Conservation (phyloP, 2,888 invertebrate species). For the Galeopsomyia nigrocyanea region DNA sequence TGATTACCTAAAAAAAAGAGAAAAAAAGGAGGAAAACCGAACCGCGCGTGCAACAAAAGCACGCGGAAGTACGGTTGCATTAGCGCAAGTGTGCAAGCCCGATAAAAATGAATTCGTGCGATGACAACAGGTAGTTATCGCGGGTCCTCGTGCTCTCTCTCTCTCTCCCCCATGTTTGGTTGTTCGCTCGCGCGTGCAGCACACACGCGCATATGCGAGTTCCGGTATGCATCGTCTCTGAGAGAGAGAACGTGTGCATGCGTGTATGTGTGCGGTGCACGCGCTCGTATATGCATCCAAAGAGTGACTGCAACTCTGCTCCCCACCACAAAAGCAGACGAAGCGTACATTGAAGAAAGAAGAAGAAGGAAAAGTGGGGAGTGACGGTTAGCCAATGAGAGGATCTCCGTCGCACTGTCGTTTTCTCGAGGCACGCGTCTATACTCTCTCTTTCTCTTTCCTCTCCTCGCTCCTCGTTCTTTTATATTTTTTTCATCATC, state of each 20-base stretch:
- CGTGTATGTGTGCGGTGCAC: constrained; percentile 23
- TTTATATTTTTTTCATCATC: constrained; percentile 4
- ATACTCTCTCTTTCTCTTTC: constrained; percentile 48
- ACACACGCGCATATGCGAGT: constrained; percentile 58
- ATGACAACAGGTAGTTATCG: constrained; percentile 59
- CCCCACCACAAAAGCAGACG: constrained; percentile 57
- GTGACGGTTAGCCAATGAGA: constrained; percentile 56
- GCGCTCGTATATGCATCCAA: constrained; percentile 52
- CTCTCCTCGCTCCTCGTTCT: neutral
- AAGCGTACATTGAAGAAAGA: constrained; percentile 50
- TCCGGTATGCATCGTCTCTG: constrained; percentile 33
- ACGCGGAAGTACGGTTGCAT: constrained; percentile 29
- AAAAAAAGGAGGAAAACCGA: constrained; percentile 1
- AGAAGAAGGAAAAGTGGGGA: constrained; percentile 43
- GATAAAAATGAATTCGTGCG: constrained; percentile 59
- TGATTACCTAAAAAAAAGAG: constrained; percentile 2
- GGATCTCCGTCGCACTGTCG: constrained; percentile 30
- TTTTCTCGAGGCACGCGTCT: constrained; percentile 44
- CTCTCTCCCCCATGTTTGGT: constrained; percentile 39
- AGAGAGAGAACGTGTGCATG: neutral
- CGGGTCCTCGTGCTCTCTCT: constrained; percentile 28
- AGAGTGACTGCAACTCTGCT: constrained; percentile 55
- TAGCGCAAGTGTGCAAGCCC: constrained; percentile 21
- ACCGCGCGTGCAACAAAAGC: constrained; percentile 9
- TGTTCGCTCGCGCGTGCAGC: constrained; percentile 60